Percentiles rank a stretch among this genome's conserved stretches.
Conservation (phyloP, 2,797 vertebrate species). For the Urosaurus nigricauda region DNA sequence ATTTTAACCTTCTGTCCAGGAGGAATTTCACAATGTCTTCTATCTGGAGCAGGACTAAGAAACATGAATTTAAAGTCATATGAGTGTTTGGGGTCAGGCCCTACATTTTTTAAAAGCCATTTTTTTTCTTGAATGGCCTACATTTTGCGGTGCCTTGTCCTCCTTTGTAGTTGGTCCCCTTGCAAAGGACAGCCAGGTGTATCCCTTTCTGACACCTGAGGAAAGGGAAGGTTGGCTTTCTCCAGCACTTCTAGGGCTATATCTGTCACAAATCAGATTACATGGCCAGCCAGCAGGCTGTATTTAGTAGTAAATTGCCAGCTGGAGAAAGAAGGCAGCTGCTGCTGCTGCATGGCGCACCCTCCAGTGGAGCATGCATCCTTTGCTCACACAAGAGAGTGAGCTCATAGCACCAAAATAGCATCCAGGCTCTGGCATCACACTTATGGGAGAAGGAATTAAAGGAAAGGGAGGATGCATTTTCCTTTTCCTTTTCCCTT, state of each 20-base stretch:
- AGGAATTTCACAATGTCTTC: too few species aligned
- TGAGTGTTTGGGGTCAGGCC: too few species aligned
- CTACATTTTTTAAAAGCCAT: too few species aligned
- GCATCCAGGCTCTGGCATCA: background rate
- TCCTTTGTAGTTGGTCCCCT: too few species aligned
- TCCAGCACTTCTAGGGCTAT: background rate
- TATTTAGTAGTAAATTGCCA: background rate
- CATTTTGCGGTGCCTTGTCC: too few species aligned
- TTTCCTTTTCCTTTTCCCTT: background rate
- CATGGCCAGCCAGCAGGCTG: conserved; percentile 5
- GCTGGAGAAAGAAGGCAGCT: background rate
- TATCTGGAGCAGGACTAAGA: too few species aligned
- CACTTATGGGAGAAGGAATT: background rate
- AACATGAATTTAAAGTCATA: too few species aligned
- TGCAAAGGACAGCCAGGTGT: background rate
- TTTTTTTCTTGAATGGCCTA: too few species aligned
- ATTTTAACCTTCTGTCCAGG: too few species aligned
- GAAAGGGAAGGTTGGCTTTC: background rate
- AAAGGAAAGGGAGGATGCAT: background rate
- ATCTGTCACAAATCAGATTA: background rate
- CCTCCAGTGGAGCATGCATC: conserved; percentile 37
- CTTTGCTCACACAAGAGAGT: conserved; percentile 6
- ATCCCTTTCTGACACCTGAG: background rate
- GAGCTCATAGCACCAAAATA: conserved; percentile 9
- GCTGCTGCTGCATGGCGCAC: background rate